Evolutionary conservation across 2,113 vertebrate genomes (phyloP).

Genomic region (Illadopsis cleaveri): DNA sequence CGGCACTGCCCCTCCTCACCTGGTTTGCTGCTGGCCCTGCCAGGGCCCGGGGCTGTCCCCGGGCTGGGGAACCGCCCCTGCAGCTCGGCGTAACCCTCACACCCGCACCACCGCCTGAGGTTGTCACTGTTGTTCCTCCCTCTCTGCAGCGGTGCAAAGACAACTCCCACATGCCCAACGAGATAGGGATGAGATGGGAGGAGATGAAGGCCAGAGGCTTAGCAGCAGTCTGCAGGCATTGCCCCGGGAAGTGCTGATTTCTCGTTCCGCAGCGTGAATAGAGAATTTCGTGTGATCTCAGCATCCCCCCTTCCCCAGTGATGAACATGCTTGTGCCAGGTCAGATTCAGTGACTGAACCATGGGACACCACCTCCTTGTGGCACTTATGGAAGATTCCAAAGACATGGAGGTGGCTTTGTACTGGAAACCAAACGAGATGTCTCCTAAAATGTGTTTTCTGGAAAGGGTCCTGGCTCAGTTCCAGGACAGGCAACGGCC

Average conservation of each 20-base stretch:
- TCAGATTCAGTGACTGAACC: neutral
- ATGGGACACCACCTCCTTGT: neutral
- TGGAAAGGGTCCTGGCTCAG: neutral
- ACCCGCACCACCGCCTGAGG: accelerated
- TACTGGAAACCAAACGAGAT: neutral
- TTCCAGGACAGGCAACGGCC: neutral
- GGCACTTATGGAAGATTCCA: neutral
- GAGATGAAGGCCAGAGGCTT: neutral
- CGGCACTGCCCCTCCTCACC: accelerated
- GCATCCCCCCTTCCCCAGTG: neutral
- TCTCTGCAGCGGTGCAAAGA: neutral
- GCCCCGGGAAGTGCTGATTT: neutral
- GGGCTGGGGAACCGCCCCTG: neutral
- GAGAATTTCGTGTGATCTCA: neutral
- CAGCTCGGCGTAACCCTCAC: neutral
- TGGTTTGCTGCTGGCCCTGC: neutral
- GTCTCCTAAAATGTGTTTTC: neutral
- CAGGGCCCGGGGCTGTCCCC: accelerated
- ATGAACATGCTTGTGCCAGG: neutral
- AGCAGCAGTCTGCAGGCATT: neutral
- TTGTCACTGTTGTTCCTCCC: neutral
- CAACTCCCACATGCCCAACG: neutral
- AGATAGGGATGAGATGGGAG: neutral
- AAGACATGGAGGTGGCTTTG: neutral
- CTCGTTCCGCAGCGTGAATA: neutral